Conservation (phyloP, 1,140 invertebrate species). For the Bradysia coprophila region DNA sequence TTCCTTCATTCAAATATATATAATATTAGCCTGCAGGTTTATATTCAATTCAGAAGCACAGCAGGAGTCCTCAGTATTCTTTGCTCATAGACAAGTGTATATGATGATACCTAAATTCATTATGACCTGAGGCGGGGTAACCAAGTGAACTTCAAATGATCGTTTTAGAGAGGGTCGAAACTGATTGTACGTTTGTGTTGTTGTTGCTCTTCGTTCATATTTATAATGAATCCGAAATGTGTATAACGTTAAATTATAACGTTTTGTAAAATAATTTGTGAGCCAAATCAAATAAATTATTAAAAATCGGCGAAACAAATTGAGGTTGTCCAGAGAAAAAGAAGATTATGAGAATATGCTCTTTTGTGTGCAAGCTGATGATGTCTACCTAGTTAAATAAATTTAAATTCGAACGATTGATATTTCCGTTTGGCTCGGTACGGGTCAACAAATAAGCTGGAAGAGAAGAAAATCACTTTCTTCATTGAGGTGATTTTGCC, state of each 20-base stretch:
- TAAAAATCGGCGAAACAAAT: neutral
- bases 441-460: no score
- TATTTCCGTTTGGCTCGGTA: no score
- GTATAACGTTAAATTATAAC: no score
- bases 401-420: no score
- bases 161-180: neutral
- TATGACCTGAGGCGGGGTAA: neutral
- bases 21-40: slow-evolving; percentile 5
- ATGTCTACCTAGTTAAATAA: no score
- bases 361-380: no score
- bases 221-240: no score
- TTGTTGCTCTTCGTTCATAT: no score
- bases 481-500: no score
- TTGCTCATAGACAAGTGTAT: neutral
- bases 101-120: neutral
- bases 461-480: no score
- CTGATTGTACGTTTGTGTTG: neutral
- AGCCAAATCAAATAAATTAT: neutral
- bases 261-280: neutral
- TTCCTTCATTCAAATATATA: neutral
- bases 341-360: no score
- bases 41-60: slow-evolving; percentile 6
- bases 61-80: slow-evolving; percentile 3
- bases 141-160: neutral
- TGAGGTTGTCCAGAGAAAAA: neutral